Base-by-base conservation (phyloP, 2,113 vertebrate species). In the Chunga burmeisteri region DNA sequence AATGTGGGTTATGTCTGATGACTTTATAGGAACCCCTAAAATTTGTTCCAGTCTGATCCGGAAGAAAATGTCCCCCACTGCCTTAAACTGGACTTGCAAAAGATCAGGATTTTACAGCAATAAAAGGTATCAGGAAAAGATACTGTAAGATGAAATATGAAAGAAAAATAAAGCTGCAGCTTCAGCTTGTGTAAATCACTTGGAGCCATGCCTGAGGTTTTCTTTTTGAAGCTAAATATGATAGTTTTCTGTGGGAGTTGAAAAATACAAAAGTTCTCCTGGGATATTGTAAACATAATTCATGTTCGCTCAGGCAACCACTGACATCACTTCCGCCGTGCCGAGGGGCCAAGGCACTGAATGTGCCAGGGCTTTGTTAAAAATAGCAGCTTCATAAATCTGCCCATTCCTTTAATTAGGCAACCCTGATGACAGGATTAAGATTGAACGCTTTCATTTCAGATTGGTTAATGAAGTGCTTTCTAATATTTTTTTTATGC, bases 321-420 rank as follows among this genome's bases (percentile, higher is more conserved):
- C 89, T 96, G 97, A 97, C 95, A 71, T 98, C 97, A 98, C 95
- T 97, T 98, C 97, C 98, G 83, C 65, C 20, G 70, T 75, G 71
- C 90, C 40, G 56, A 81, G 92, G 79, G 94, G 94, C 93, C 80
- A 94, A 93, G 62, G 96, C 95, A 95, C 96, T 92, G 68, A 83
- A 40, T 75, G 93, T 91, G 36, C 86, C 10, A 67, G 95, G 93
- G 52, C 72, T 78, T 66, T 25, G 86, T 86, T 97, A 98, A 98
- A 98, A 97, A 97, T 96, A 98, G 92, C 93, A 94, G 49, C 83
- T 81, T 91, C 97, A 97, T 98, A 97, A 97, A 96, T 96, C 95
- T 93, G 75, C 72, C 82, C 53, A 4, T 94, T 95, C 81, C 96
- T 96, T 93, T 98, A 96, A 98, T 97, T 96, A 96, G 88, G 83